Evolutionary conservation across 2,888 invertebrate species (phyloP), one percentile per base, ranked within the genome.

Genomic region (Eudemis profundana): DNA sequence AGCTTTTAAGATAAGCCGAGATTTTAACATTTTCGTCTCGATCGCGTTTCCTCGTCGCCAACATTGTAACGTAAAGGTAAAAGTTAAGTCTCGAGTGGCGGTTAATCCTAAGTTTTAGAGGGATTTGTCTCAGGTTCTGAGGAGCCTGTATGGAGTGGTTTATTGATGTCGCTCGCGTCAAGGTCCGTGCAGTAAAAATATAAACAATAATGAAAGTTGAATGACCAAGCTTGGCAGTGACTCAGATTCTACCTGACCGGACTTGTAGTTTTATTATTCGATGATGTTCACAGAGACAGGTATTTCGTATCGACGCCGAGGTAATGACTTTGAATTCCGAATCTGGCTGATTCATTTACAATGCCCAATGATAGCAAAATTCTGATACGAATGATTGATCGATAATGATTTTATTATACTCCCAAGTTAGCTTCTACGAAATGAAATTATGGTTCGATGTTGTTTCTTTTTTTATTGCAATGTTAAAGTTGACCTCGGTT

Each of bases 201-300:
- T 82, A 85, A 89, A 87, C 83, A 85, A 85, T 86, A 84, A 85
- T 78, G 83, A 78, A 87, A 87, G 90, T 89, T 90, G 90, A 90
- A 90, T 84, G 90, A 86, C 89, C 89, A 87, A 73, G 73, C 72
- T 23, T 14, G 44, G 73, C 73, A 83, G 83, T 89, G 89, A 89
- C 81, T 90, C 89, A 89, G 83, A 79, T 79, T 80, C 78, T 87
- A 89, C 89, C 89, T 88, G 88, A 83, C 83, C 76, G 77, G 76
- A 72, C 79, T 78, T 72, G 73, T 73, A 69, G 69, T 70, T 72
- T 70, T 69, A 68, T 74, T 78, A 76, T 79, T 78, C 71, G 53
- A 50, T 40, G 81, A 79, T 77, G 75, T 78, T 81, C 78, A 81
- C 81, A 79, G 82, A 79, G 76, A 72, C 72, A 80, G 80, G 79